Evolutionary conservation across 2,797 vertebrate species (phyloP), one percentile per base, ranked within the genome.

Genomic region (Gobionotothen gibberifrons): DNA sequence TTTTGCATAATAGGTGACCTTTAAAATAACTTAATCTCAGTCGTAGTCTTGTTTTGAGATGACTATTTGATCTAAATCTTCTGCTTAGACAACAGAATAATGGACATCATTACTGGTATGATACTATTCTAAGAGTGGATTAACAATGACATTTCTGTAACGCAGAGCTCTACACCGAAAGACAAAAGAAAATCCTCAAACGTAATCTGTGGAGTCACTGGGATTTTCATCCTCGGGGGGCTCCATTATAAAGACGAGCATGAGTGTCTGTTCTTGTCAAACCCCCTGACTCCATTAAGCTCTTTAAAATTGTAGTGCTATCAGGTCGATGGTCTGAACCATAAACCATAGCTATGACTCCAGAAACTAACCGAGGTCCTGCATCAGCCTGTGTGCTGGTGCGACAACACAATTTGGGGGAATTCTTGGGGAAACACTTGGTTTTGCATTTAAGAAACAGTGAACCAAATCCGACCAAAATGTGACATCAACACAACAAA

Each of bases 321-420:
- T 76, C 47, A 61, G 43, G 17, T 36, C 8, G 6, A 36, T 36
- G 32, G 32, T 68, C 60, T 63, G 53, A 66, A 72, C 62, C 81
- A 81, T 79, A 80, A 85, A 85, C 81, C 55, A 65, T 5, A 54
- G 36, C 54, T 53, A 7, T 36, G 55, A 82, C 39, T 59, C 36
- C 47, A 55, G 17, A 75, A 59, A 72, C 54, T 22, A 57, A 36
- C 29, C 36, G 55, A 67, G 55, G 17, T 54, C 8, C 51, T 36
- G 36, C 62, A 68, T 48, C 61, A 55, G 48, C 72, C 57, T 72
- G 67, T 84, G 56, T 70, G 54, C 44, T 6, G 29, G 10, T 40
- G 54, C 16, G 2, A 44, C 56, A 67, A 59, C 59, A 69, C 48
- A 62, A 2, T 58, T 44, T 76, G 36, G 57, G 47, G n/a, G n/a